Evolutionary conservation across 2,113 vertebrate genomes (phyloP), one percentile per base, ranked within the genome.

Genomic region (Xenopus laevis): DNA sequence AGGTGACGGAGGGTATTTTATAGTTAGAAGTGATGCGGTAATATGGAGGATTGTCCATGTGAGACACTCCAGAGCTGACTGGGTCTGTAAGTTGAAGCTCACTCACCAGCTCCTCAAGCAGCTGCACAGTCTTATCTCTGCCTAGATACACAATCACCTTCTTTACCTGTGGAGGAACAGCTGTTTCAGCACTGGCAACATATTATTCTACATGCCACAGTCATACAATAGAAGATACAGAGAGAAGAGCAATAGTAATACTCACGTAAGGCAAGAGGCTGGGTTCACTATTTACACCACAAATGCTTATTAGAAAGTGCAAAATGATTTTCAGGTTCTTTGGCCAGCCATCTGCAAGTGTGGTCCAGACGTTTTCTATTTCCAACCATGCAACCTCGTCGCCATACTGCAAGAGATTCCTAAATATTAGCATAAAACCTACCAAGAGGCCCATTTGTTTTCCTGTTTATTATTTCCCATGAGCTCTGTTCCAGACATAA

Each of bases 241-340:
- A 40, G 33, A 40, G 33, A 40, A 40, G 8, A 40, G 33, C 8
- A 9, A 7, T 7, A 40, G 33, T 40, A 4, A 78, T 81, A 94
- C 97, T 92, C 85, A 99, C 97, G 15, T 98, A 98, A 89, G 97
- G 94, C 91, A 99, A 83, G 81, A 99, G 97, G 89, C 96, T 98
- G 77, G 97, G 97, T 72, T 99, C 97, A 57, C 97, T 99, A 84
- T 89, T 95, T 82, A 99, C 97, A 81, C 97, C 97, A 27, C 95
- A 98, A 83, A 99, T 97, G 84, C 95, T 95, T 90, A 98, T 98
- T 83, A 99, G 86, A 88, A 98, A 98, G 85, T 99, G 96, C 82
- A 99, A 88, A 82, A 98, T 99, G 82, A 99, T 98, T 85, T 95
- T 97, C 83, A 98, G 90, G 88, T 99, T 99, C 85, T 98, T 98